phyloP scores from a whole-genome alignment of 30 jellyfish, hydroid and myxozoan genomes.

The Pelagia noctiluca region DNA sequence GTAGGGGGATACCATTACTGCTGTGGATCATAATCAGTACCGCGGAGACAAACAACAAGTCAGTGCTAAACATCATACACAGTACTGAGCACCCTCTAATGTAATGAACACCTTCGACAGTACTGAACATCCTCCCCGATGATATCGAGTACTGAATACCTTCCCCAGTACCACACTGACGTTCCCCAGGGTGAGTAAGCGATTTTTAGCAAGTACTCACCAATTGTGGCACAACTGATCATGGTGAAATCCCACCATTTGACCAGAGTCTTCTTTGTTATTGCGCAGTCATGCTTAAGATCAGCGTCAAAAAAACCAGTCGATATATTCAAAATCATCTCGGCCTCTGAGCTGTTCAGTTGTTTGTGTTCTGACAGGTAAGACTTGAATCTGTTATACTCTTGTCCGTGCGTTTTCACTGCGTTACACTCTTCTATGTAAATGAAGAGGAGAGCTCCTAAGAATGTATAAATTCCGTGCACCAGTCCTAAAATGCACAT shows the following conservation, averaged over 20 bases:
- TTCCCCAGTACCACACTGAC: too few relatives aligned
- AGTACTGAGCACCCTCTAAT: too few relatives aligned
- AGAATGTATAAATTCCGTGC: slow-evolving; percentile 10
- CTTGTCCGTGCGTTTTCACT: background rate
- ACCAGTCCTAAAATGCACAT: background rate
- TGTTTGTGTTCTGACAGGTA: background rate
- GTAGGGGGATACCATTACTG: too few relatives aligned
- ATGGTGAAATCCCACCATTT: slow-evolving; percentile 59
- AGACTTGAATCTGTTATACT: background rate
- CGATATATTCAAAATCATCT: background rate
- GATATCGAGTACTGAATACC: too few relatives aligned
- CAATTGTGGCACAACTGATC: slow-evolving; percentile 42
- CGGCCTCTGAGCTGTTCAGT: background rate
- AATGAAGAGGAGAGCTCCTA: slow-evolving; percentile 37
- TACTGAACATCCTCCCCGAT: too few relatives aligned
- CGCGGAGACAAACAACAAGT: too few relatives aligned
- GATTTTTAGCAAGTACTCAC: too few relatives aligned
- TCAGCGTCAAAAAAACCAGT: background rate
- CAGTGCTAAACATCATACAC: too few relatives aligned
- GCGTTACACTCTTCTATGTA: slow-evolving; percentile 50
- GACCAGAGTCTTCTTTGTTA: background rate
- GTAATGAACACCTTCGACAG: too few relatives aligned
- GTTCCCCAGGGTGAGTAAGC: too few relatives aligned
- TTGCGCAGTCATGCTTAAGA: background rate
- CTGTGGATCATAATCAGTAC: too few relatives aligned